Conservation (phyloP, 2,888 invertebrate genomes). For the Pilophorus perplexus region DNA sequence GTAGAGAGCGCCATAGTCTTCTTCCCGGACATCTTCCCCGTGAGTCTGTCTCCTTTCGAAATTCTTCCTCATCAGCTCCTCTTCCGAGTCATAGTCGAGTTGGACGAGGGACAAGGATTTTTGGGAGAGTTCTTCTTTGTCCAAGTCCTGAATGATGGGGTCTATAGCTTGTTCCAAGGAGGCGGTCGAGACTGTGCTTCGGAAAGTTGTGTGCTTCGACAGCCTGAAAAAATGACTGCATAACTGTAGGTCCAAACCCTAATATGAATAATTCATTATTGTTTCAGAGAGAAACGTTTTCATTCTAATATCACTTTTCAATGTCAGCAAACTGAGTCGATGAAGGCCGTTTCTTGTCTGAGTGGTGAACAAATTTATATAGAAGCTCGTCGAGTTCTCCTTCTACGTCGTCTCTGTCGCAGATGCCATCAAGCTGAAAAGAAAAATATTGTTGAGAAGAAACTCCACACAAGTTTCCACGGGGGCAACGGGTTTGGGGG, state of each 20-base stretch:
- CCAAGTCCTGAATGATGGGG: not conserved
- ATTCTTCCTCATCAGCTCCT: conserved; percentile 19
- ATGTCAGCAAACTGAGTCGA: too few species aligned
- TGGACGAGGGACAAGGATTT: conserved; percentile 14
- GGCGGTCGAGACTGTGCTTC: not conserved
- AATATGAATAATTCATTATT: too few species aligned
- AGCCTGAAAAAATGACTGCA: too few species aligned
- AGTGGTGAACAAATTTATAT: not conserved
- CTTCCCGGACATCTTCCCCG: conserved; percentile 2
- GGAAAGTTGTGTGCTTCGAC: not conserved
- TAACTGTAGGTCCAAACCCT: too few species aligned
- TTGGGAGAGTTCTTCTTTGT: not conserved
- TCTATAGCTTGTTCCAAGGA: not conserved
- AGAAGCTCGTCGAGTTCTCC: not conserved
- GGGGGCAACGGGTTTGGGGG: too few species aligned
- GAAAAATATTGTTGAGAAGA: too few species aligned
- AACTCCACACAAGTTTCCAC: too few species aligned
- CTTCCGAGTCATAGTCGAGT: conserved; percentile 29
- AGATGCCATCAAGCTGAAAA: conserved; percentile 17
- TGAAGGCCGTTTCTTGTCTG: too few species aligned
- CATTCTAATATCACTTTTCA: too few species aligned
- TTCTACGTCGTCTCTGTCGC: conserved; percentile 31
- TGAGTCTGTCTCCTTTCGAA: conserved; percentile 3
- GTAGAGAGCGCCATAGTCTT: conserved; percentile 11
- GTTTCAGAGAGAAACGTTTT: too few species aligned